Base-by-base conservation (phyloP, 2,113 vertebrate genomes). In the Cyprinodon variegatus region DNA sequence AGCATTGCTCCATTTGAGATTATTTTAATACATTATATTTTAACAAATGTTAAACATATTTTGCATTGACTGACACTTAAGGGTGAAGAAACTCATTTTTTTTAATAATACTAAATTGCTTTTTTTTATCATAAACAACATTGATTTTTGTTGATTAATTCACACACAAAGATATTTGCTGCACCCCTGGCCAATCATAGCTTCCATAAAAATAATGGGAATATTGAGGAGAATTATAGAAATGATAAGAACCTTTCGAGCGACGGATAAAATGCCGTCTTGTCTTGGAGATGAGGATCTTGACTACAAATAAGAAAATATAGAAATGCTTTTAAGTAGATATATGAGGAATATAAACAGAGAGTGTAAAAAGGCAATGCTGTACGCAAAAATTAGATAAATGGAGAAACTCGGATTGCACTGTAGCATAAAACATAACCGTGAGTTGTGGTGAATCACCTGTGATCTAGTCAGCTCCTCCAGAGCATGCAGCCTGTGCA, bases 401-500 rank as follows among this genome's bases (percentile, higher is more conserved):
- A 14, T 17, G 48, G 6, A n/a, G 14, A 57, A n/a, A 14, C n/a
- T 20, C 17, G 48, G 13, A 57, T 57, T 20, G 4, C 50, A 9
- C 3, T 20, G 50, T 9, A 57, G 20, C 50, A 22, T 14, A 41
- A 7, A 12, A 37, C 6, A 22, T 15, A 12, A n/a, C 0, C 4
- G 61, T 37, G 40, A 15, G 13, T 40, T 1, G 1, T 15, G 36
- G 13, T 53, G 3, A 43, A 41, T 89, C 59, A 97, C 97, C 95
- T 96, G 95, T 0, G 95, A 93, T 17, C 93, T 89, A 0, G 95
- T 91, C 14, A 93, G 92, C 0, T 87, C 90, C 84, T 99, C 96
- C 91, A 98, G 92, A n/a, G 93, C 84, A 1, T 95, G 95, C 65
- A 99, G 86, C 80, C 95, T 94, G 86, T 95, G 95, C 40, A 97